Evolutionary conservation across 2,797 vertebrate genomes (phyloP), one percentile per base, ranked within the genome.

Genomic region (Hydrolagus colliei): DNA sequence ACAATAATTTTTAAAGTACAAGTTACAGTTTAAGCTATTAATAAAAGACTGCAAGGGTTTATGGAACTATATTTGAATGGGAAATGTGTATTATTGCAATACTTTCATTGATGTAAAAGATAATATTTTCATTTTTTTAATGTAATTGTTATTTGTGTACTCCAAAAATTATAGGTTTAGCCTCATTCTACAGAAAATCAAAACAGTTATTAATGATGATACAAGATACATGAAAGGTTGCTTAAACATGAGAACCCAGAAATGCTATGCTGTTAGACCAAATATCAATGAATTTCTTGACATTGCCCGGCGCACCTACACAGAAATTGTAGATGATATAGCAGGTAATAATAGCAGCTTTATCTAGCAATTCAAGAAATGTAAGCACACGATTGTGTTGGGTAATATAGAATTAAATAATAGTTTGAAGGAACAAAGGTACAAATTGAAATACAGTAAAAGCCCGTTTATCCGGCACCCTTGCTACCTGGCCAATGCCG

Each of bases 301-400:
- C 88, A 97, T 98, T 88, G 95, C 97, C 41, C 94, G 97, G 61
- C 94, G 95, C 90, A 97, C 96, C 12, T 99, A 99, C 88, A 97
- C 97, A 16, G 98, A 99, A 90, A 97, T 99, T 82, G 95, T 99
- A 82, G 98, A 99, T 87, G 97, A 99, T 92, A 96, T 99, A 89
- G 95, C 97, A 94, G 97, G 97, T 98, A 92, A 86, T 87, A 90
- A 61, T 35, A 12, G 14, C 72, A 62, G 71, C 86, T 14, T 32
- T 73, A 84, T 52, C 62, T 68, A 16, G 9, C 4, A 16, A 67
- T 2, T 84, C 16, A 84, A 71, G 32, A 12, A 41, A 6, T 84
- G 35, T 8, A 65, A 68, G 27, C 10, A 35, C 14, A 41, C 68
- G 10, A 11, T 35, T 84, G 35, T 11, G 10, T n/a, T 61, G 9